Conservation (phyloP, 64 coral and sea anemone species). For the Stylophora pistillata region DNA sequence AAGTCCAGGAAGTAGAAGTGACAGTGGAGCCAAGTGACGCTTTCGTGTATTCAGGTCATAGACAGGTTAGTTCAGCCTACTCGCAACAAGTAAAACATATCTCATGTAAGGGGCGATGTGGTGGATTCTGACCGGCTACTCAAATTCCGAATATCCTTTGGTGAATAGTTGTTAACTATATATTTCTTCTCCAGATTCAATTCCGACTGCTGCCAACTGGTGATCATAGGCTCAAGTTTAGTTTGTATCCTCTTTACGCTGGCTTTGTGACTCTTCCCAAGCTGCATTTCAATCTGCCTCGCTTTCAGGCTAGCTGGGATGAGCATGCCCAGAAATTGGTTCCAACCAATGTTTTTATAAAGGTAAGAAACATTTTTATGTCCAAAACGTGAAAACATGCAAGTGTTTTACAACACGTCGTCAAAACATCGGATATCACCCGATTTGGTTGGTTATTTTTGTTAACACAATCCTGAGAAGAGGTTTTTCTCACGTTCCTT, state of each 20-base stretch:
- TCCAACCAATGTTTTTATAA: conserved; percentile 90
- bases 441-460: neutral
- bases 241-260: conserved; percentile 84
- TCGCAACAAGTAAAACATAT: neutral
- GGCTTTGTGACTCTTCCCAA: conserved; percentile 87
- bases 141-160: no score
- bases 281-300: conserved; percentile 90
- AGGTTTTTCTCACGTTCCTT: no score
- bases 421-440: neutral
- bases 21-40: conserved; percentile 87
- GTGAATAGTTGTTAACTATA: neutral
- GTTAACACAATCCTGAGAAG: no score
- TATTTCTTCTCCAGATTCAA: conserved; percentile 65
- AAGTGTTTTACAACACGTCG: neutral
- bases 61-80: conserved; percentile 60
- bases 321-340: conserved; percentile 93
- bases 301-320: conserved; percentile 89
- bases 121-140: no score
- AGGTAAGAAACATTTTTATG: conserved; percentile 53
- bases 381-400: neutral
- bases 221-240: conserved; percentile 82
- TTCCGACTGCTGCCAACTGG: conserved; percentile 88
- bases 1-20: conserved; percentile 90
- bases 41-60: conserved; percentile 97
- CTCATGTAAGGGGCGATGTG: neutral